Evolutionary conservation across 1,140 invertebrate species (phyloP).

Genomic region (Brachionus koreanus): DNA sequence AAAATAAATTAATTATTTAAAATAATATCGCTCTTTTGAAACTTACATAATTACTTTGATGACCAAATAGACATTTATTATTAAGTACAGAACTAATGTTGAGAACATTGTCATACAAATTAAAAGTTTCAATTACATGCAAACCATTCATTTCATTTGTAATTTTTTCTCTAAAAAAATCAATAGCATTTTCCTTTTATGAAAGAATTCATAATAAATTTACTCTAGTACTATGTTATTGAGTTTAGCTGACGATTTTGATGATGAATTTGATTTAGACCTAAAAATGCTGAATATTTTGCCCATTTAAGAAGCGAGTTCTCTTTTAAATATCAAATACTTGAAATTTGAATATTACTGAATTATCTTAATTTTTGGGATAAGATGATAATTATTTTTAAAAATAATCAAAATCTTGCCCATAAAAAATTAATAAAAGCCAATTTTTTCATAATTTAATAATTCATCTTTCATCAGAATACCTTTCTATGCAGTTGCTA

Average conservation of each 20-base stretch:
- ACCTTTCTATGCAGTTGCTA: background rate
- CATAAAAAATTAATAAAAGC: background rate
- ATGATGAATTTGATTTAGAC: background rate
- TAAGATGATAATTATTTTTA: background rate
- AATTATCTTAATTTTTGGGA: background rate
- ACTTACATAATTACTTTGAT: slow-evolving; percentile 8
- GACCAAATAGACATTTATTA: background rate
- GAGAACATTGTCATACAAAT: background rate
- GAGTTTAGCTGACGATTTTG: background rate
- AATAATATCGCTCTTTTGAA: background rate
- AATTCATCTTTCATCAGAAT: background rate
- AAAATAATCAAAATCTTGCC: slow-evolving; percentile 12
- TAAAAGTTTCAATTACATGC: background rate
- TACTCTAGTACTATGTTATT: background rate
- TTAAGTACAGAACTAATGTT: background rate
- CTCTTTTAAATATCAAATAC: background rate
- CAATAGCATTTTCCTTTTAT: background rate
- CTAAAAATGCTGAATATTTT: slow-evolving; percentile 13
- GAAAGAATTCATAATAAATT: background rate
- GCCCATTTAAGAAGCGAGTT: background rate
- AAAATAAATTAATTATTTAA: background rate
- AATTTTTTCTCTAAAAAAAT: background rate
- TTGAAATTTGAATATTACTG: background rate
- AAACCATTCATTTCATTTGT: background rate
- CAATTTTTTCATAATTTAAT: background rate